Evolutionary conservation across 2,888 invertebrate species (phyloP).

Genomic region (Cosmopolites sordidus): DNA sequence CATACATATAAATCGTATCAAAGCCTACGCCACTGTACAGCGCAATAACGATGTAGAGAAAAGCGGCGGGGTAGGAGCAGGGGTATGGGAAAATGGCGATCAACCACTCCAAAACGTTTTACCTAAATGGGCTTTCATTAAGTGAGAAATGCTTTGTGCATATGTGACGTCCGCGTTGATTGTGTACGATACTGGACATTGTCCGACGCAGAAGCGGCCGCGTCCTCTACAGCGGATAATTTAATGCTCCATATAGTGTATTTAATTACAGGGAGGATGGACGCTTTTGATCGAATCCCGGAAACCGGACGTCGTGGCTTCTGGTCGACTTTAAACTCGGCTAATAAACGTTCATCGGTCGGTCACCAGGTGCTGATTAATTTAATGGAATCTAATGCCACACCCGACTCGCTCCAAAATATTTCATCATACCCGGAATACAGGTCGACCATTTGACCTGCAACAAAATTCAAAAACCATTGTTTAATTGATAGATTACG

Average conservation of each 20-base stretch:
- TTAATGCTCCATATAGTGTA: constrained; percentile 49
- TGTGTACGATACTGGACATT: constrained; percentile 42
- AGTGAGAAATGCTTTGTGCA: constrained; percentile 50
- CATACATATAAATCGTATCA: too few relatives aligned
- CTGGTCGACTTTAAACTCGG: constrained; percentile 6
- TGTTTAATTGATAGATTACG: too few relatives aligned
- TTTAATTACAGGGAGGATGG: constrained; percentile 44
- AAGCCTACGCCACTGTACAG: too few relatives aligned
- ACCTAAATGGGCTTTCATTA: constrained; percentile 50
- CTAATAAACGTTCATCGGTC: neutral
- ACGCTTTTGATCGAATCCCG: constrained; percentile 15
- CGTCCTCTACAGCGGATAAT: constrained; percentile 42
- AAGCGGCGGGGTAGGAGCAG: neutral
- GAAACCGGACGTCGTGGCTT: constrained; percentile 15
- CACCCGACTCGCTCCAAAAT: too few relatives aligned
- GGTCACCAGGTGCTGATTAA: neutral
- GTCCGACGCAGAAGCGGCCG: constrained; percentile 39
- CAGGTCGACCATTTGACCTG: too few relatives aligned
- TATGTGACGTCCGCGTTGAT: constrained; percentile 48
- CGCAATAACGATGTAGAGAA: too few relatives aligned
- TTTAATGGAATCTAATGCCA: neutral
- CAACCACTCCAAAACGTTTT: constrained; percentile 44
- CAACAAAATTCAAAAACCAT: too few relatives aligned
- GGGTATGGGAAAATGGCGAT: constrained; percentile 22
- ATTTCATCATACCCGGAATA: too few relatives aligned